These are phyloP conservation scores for Latrodectus geometricus DNA, from an alignment of 1,140 invertebrate genomes.

Conservation along the genomic window DNA sequence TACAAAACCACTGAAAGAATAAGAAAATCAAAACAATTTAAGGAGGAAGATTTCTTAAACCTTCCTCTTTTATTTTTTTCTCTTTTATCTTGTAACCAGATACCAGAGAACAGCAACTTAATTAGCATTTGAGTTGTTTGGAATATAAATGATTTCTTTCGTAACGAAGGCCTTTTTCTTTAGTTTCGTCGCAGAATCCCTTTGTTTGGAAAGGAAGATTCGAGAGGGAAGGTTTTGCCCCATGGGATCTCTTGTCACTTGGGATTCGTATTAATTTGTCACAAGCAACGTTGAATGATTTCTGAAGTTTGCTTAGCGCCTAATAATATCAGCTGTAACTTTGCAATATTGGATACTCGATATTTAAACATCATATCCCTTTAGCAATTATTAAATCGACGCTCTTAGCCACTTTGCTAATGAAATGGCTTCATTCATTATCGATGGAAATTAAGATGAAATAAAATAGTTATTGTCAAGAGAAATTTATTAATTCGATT, in stretches of 20 bases:
- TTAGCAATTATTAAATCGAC: background rate
- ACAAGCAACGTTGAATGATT: background rate
- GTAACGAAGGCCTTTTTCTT: constrained; percentile 6
- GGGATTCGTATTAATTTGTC: constrained; percentile 9
- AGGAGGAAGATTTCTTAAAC: background rate
- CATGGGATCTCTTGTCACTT: background rate
- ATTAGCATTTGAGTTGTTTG: constrained; percentile 47
- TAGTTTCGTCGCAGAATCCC: background rate
- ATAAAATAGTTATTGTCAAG: background rate
- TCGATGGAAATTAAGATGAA: background rate
- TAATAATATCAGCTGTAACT: background rate
- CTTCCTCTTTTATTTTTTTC: background rate
- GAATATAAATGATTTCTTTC: constrained; percentile 46
- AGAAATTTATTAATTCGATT: background rate
- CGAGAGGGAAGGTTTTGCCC: background rate
- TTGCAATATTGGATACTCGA: background rate
- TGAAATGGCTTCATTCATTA: constrained; percentile 30
- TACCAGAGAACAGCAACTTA: constrained; percentile 30
- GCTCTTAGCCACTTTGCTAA: constrained; percentile 17
- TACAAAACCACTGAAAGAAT: constrained; percentile 4
- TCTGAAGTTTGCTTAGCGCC: background rate
- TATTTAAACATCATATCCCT: constrained; percentile 30
- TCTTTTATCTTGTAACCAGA: constrained; percentile 4
- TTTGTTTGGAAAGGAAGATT: constrained; percentile 33
- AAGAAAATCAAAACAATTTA: background rate